Evolutionary conservation across 1,140 invertebrate genomes (phyloP).

Genomic region (Matsumurasca onukii): DNA sequence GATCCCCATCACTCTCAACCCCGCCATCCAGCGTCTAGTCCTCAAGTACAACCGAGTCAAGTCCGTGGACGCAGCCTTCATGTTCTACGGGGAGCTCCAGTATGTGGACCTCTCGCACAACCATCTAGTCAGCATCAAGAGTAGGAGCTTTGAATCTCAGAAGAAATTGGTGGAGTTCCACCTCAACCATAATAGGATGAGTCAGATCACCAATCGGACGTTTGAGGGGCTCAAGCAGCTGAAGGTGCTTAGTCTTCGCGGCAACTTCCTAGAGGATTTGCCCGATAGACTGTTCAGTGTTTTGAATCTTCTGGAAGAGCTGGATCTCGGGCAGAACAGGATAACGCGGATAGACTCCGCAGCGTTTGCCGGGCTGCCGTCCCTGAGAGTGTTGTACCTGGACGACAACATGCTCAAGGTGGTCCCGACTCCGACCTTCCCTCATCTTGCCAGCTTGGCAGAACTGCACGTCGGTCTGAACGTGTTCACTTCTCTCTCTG

Average conservation of each 20-base stretch:
- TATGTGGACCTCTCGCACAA: conserved; percentile 84
- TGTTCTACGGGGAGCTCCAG: conserved; percentile 80
- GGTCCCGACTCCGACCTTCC: conserved; percentile 71
- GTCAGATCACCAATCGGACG: conserved; percentile 71
- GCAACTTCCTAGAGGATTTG: conserved; percentile 80
- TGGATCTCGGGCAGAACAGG: conserved; percentile 85
- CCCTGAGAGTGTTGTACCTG: conserved; percentile 75
- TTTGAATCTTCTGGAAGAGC: conserved; percentile 73
- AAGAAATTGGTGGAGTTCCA: conserved; percentile 78
- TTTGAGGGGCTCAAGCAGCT: conserved; percentile 76
- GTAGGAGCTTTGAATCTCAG: conserved; percentile 74
- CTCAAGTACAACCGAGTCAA: conserved; percentile 85
- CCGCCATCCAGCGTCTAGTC: conserved; percentile 78
- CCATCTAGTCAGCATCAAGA: conserved; percentile 74
- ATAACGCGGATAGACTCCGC: conserved; percentile 75
- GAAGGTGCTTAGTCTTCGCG: conserved; percentile 75
- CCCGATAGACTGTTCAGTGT: conserved; percentile 72
- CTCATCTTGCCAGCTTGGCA: conserved; percentile 69
- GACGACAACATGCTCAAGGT: conserved; percentile 80
- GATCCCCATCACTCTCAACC: conserved; percentile 88
- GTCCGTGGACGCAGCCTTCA: conserved; percentile 80
- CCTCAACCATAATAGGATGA: conserved; percentile 82
- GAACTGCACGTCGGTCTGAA: conserved; percentile 84
- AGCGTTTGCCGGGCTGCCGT: conserved; percentile 74
- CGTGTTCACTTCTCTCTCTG: conserved; percentile 68